Percentiles rank a stretch among this genome's conserved stretches.
Evolutionary conservation across 2,113 vertebrate species (phyloP).

Genomic region (Perca schrenkii): DNA sequence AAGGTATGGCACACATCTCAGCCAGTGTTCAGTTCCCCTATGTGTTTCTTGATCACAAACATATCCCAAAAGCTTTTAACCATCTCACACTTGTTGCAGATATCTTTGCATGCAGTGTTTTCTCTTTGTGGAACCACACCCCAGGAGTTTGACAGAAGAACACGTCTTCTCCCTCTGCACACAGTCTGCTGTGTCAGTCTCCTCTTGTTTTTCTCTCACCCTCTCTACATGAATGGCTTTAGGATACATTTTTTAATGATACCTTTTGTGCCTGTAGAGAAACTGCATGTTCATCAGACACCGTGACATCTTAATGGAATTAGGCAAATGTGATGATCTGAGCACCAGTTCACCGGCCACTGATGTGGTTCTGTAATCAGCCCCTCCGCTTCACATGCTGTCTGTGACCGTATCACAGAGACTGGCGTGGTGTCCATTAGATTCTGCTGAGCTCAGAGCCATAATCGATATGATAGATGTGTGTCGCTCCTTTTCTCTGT

Average conservation of each 20-base stretch:
- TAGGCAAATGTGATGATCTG: conserved; percentile 61
- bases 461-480: conserved; percentile 58
- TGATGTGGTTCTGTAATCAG: conserved; percentile 65
- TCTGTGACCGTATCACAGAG: conserved; percentile 53
- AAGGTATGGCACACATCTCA: conserved; percentile 13
- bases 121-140: conserved; percentile 20
- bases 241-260: conserved; percentile 23
- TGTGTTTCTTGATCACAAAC: neutral
- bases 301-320: conserved; percentile 63
- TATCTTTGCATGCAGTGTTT: conserved; percentile 29
- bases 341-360: conserved; percentile 49
- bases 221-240: conserved; percentile 35
- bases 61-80: conserved; percentile 22
- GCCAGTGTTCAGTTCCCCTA: conserved; percentile 5
- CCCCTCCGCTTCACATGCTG: conserved; percentile 40
- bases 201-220: conserved; percentile 22
- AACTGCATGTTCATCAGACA: conserved; percentile 39
- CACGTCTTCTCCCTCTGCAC: conserved; percentile 8
- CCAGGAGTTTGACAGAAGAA: conserved; percentile 46
- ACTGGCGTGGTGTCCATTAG: conserved; percentile 37
- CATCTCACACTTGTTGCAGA: conserved; percentile 20
- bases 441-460: conserved; percentile 38
- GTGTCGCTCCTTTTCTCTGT: conserved; percentile 3
- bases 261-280: conserved; percentile 40
- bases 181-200: conserved; percentile 33